Base-by-base conservation (phyloP, 1,140 invertebrate genomes). In the Nilaparvata lugens region DNA sequence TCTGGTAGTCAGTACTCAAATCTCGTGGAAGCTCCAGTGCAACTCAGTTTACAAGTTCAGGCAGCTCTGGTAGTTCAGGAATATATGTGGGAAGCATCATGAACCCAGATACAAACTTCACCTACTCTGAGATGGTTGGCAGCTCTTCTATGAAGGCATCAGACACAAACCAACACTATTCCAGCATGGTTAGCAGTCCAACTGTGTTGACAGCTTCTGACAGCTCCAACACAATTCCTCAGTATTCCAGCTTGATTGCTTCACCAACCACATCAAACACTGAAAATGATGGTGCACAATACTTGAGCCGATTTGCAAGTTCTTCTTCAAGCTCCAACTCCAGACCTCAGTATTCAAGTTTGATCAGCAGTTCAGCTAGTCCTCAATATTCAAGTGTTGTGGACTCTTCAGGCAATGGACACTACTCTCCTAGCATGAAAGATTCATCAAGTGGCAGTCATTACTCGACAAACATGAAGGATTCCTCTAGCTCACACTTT, bases 211-310 rank as follows among this genome's bases (percentile, higher is more conserved):
- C 31, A 11, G 31, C 31, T 35, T 35, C 31, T 35, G 31, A 35
- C 13, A 11, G 31, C 31, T 4, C 31, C 31, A 35, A 35, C 9
- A 35, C 31, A 35, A 9, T 31, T 31, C 24, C 51, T 9, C 18
- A 24, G 16, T 62, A 59, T 54, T 52, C 63, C 19, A 62, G 52
- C 21, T 53, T 62, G 11, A 61, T 59, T 40, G 45, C 16, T 9
- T 48, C 45, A 35, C 21, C 45, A 9, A 48, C 16, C 21, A 48
- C 45, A 9, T 48, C 45, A 48, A 48, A 48, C n/a, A 18, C 31
- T 6, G 31, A 35, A 1, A 35, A 35, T 35, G 31, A 35, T 4
- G 31, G 31, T 4, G 31, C 31, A 9, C 31, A 35, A 11, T 35
- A 35, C 9, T 35, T 35, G 31, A 35, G 31, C 31, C 3, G 31